Base-by-base conservation (phyloP, 2,113 vertebrate species). In the Ahaetulla prasina region DNA sequence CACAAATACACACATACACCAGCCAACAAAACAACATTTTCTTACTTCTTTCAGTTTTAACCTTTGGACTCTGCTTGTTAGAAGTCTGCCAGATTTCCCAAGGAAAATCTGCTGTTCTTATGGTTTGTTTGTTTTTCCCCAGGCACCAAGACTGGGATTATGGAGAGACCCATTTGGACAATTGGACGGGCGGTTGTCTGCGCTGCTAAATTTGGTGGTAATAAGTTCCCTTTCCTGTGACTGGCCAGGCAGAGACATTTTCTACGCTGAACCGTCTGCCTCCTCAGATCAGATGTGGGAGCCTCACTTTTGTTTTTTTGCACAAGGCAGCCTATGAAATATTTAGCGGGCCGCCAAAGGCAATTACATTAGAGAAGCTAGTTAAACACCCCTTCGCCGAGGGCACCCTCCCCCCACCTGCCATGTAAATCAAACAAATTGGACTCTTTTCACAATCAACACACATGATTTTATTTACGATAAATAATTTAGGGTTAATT, bases 321-420 rank as follows among this genome's bases (percentile, higher is more conserved):
- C 97, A 97, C 97, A 98, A 98, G 98, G 98, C 98, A 98, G 98
- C 97, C 98, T 94, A 98, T 98, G 97, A 98, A 99, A 99, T 99
- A 99, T 99, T 99, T 97, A 98, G 97, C 94, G 97, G 96, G 97
- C 97, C 98, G 98, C 98, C 98, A 99, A 97, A 98, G 98, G 98
- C 98, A 98, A 98, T 98, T 98, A 98, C 98, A 98, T 98, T 98
- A 98, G 98, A 98, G 98, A 97, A 98, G 97, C 98, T 98, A 98
- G 98, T 98, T 98, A 98, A 98, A 98, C 98, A 98, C 97, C 96
- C 98, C 98, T 97, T 97, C 97, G 98, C 98, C 96, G 95, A 94
- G 97, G 97, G 96, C 97, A 96, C 97, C 97, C 96, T 30, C 30
- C 1, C 96, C 60, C 60, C 3, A 80, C 68, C 63, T 97, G 96